Evolutionary conservation across 2,113 vertebrate genomes (phyloP).

Genomic region (Pelecanus crispus): DNA sequence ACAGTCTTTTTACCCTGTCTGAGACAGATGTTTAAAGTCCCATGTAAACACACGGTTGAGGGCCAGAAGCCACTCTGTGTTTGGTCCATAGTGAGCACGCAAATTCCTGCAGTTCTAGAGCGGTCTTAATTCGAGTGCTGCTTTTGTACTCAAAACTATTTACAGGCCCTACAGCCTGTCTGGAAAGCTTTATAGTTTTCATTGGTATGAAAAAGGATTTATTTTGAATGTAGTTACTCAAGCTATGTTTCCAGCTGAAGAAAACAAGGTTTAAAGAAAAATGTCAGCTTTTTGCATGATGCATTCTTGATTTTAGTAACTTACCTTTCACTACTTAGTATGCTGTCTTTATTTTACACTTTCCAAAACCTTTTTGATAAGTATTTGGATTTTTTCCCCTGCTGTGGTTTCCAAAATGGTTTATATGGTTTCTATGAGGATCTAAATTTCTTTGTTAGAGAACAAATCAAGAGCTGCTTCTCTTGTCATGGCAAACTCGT

Average conservation of each 20-base stretch:
- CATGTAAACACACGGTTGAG: not conserved
- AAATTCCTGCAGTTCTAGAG: not conserved
- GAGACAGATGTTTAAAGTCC: not conserved
- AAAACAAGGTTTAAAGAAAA: not conserved
- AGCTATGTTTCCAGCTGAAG: not conserved
- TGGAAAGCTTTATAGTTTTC: not conserved
- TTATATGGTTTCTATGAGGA: not conserved
- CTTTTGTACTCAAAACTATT: not conserved
- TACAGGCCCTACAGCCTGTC: not conserved
- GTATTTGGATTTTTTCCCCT: not conserved
- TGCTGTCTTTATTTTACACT: not conserved
- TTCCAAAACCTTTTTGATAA: not conserved
- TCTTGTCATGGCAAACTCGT: not conserved
- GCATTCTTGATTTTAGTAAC: not conserved
- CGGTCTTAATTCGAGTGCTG: not conserved
- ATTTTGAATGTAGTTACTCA: not conserved
- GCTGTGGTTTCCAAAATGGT: not conserved
- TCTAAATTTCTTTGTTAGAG: not conserved
- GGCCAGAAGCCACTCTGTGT: not conserved
- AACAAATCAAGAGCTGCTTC: not conserved
- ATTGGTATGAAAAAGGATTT: not conserved
- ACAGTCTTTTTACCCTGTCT: not conserved
- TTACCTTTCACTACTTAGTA: not conserved
- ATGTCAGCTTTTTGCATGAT: not conserved
- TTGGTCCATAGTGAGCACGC: not conserved